phyloP scores from a whole-genome alignment of 2,888 invertebrate species.

The Orthosia incerta region DNA sequence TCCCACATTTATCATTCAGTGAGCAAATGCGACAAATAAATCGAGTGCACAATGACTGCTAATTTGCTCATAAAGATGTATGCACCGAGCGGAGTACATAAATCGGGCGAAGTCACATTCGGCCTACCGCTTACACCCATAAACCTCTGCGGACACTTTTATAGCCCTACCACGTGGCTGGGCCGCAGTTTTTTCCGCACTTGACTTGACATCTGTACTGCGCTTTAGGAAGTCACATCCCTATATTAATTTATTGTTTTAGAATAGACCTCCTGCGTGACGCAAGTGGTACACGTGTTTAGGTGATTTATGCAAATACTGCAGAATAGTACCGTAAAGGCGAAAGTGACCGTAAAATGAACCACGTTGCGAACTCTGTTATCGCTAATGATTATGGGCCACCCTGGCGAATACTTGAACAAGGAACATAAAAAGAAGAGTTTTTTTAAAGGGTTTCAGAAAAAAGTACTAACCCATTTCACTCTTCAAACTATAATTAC shows the following conservation, averaged over 20 bases:
- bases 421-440: slow-evolving; percentile 27
- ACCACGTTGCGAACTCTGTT: slow-evolving; percentile 60
- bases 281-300: slow-evolving; percentile 65
- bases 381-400: slow-evolving; percentile 61
- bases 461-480: slow-evolving; percentile 39
- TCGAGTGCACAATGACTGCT: slow-evolving; percentile 89
- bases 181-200: slow-evolving; percentile 87
- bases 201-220: slow-evolving; percentile 88
- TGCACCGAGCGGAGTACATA: slow-evolving; percentile 87
- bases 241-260: slow-evolving; percentile 88
- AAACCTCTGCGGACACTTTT: slow-evolving; percentile 90
- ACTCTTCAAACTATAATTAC: slow-evolving; percentile 26
- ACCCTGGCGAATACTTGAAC: slow-evolving; percentile 64
- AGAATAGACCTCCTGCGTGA: slow-evolving; percentile 82
- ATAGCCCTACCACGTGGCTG: slow-evolving; percentile 90
- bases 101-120: slow-evolving; percentile 87
- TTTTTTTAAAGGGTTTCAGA: slow-evolving; percentile 19
- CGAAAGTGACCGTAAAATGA: slow-evolving; percentile 65
- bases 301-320: slow-evolving; percentile 65
- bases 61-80: slow-evolving; percentile 90
- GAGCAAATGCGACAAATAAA: slow-evolving; percentile 84
- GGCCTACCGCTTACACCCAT: slow-evolving; percentile 90
- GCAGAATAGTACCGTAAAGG: slow-evolving; percentile 56
- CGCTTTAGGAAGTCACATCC: slow-evolving; percentile 80
- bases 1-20: slow-evolving; percentile 87